Evolutionary conservation across 2,113 vertebrate genomes (phyloP).

Genomic region (Pholis gunnellus): DNA sequence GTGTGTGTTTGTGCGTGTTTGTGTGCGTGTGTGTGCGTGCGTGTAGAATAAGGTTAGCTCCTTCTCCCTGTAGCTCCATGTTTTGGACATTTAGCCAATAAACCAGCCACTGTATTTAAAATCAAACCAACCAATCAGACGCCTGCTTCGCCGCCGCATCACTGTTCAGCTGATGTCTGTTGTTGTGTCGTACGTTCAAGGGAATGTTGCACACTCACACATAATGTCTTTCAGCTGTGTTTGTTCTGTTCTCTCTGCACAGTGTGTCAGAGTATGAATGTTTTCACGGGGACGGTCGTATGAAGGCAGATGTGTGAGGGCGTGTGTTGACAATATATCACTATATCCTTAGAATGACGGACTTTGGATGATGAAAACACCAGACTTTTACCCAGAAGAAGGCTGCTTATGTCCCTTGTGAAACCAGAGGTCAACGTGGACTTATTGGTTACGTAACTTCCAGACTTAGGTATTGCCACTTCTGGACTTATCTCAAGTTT

Average conservation of each 20-base stretch:
- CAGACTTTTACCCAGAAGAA: no score
- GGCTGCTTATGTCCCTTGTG: neutral
- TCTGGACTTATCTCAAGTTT: neutral
- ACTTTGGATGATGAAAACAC: neutral
- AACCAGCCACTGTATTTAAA: neutral
- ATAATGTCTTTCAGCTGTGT: neutral
- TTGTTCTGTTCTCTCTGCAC: neutral
- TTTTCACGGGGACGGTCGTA: neutral
- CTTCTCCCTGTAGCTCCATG: neutral
- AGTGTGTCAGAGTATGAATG: neutral
- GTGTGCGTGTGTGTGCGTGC: conserved; percentile 1
- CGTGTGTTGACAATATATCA: neutral
- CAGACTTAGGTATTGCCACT: neutral
- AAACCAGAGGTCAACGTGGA: neutral
- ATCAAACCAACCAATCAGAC: conserved; percentile 25
- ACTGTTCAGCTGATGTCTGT: conserved; percentile 5
- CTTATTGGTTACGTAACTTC: neutral
- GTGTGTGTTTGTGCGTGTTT: conserved; percentile 1
- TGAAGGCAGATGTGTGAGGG: neutral
- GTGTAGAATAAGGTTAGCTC: neutral
- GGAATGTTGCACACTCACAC: neutral
- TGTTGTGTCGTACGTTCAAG: neutral
- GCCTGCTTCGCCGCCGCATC: neutral
- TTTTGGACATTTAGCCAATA: conserved; percentile 16
- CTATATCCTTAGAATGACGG: neutral